Percentiles rank a stretch among this genome's conserved stretches.
Evolutionary conservation across 2,113 vertebrate genomes (phyloP).

Genomic region (Gila orcuttii): DNA sequence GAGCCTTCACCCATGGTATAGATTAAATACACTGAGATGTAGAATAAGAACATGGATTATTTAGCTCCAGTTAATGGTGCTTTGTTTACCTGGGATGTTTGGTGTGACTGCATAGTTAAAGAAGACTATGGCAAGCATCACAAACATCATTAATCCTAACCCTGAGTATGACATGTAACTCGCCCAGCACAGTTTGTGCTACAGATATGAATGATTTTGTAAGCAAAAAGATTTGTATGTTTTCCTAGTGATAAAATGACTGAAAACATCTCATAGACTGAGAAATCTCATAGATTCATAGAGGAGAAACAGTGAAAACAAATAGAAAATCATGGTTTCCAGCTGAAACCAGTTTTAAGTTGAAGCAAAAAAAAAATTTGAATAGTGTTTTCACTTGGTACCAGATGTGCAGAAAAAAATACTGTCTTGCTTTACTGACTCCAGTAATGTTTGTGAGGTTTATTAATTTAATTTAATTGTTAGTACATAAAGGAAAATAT

Average conservation of each 20-base stretch:
- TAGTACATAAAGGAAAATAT: no score
- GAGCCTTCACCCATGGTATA: conserved; percentile 36
- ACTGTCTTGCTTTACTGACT: no score
- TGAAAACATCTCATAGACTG: background rate
- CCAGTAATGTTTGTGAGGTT: no score
- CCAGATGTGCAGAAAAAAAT: no score
- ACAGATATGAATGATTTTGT: background rate
- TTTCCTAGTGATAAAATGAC: background rate
- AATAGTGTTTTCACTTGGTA: no score
- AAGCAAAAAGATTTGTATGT: background rate
- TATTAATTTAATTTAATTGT: no score
- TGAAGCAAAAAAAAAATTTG: no score
- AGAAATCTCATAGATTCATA: background rate
- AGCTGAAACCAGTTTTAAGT: no score
- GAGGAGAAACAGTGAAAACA: background rate
- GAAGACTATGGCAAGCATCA: background rate
- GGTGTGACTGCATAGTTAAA: background rate
- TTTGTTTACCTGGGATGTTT: background rate
- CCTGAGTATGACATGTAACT: background rate
- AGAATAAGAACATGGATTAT: conserved; percentile 15
- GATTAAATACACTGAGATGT: background rate
- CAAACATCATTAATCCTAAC: background rate
- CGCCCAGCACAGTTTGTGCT: background rate
- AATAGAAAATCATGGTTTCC: no score
- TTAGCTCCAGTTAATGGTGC: background rate